phyloP scores from a whole-genome alignment of 1,140 invertebrate genomes.

The Dysdera silvatica region DNA sequence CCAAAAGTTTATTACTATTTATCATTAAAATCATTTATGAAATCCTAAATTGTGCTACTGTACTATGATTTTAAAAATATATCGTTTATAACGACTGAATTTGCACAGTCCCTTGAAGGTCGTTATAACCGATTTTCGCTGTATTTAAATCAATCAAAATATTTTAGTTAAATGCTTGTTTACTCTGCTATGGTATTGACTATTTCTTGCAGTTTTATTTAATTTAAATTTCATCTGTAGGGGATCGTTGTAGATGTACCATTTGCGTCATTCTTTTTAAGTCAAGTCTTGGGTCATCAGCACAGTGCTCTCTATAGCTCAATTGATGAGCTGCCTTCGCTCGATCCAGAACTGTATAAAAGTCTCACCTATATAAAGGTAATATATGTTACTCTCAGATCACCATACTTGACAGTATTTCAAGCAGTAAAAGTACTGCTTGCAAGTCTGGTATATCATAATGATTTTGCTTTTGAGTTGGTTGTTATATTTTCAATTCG shows the following conservation, averaged over 20 bases:
- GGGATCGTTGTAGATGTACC: slow-evolving; percentile 98
- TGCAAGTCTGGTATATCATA: background rate
- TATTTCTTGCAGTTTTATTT: background rate
- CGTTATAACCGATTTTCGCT: no score
- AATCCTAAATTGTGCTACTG: no score
- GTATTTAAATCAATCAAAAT: no score
- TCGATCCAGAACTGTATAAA: slow-evolving; percentile 92
- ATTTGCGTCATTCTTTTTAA: slow-evolving; percentile 97
- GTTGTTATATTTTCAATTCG: slow-evolving; percentile 1
- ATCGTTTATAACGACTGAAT: no score
- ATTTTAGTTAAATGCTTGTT: no score
- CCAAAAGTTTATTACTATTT: no score
- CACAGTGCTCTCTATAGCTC: slow-evolving; percentile 81
- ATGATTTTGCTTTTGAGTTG: background rate
- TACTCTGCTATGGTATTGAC: no score
- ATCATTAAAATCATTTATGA: no score
- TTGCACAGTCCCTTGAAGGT: no score
- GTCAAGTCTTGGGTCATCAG: slow-evolving; percentile 89
- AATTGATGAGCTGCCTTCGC: slow-evolving; percentile 91
- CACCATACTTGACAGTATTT: no score
- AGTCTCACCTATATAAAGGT: slow-evolving; percentile 91
- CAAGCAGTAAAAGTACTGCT: no score
- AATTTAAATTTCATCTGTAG: slow-evolving; percentile 51
- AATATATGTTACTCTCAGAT: slow-evolving; percentile 5
- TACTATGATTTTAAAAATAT: no score